Conservation (phyloP, 1,140 invertebrate species). For the Bemisia tabaci region DNA sequence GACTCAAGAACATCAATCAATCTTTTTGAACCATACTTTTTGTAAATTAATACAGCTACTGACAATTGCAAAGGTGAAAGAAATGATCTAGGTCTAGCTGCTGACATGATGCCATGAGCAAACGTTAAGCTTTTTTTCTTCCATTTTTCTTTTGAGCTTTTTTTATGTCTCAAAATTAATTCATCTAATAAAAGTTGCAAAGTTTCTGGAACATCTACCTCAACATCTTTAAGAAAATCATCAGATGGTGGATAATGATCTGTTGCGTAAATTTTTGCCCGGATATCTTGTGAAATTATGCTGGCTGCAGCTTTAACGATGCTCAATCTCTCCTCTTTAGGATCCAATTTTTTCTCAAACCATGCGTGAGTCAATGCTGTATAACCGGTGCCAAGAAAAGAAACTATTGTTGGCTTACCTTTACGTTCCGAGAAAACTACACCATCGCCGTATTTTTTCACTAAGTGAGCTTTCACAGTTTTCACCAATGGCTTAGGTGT, state of each 20-base stretch:
- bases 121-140: conserved; percentile 11
- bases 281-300: conserved; percentile 23
- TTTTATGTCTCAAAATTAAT: conserved; percentile 15
- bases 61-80: conserved; percentile 20
- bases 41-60: conserved; percentile 18
- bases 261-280: conserved; percentile 22
- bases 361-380: conserved; percentile 19
- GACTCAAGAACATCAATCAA: conserved; percentile 17
- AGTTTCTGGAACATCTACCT: conserved; percentile 10
- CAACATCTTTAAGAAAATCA: conserved; percentile 14
- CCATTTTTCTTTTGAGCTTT: not conserved
- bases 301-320: conserved; percentile 20
- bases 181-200: conserved; percentile 13
- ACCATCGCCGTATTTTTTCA: conserved; percentile 8
- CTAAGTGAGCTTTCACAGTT: no score
- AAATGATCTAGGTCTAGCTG: conserved; percentile 22
- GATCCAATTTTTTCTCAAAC: conserved; percentile 10
- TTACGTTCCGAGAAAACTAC: conserved; percentile 6
- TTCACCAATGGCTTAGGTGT: no score
- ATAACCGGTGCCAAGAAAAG: conserved; percentile 20
- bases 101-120: conserved; percentile 23
- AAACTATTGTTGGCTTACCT: conserved; percentile 20
- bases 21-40: conserved; percentile 21
- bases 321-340: conserved; percentile 18
- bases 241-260: conserved; percentile 25